Evolutionary conservation across 2,888 invertebrate species (phyloP), one percentile per base, ranked within the genome.

Genomic region (Lordiphosa fenestrarum): DNA sequence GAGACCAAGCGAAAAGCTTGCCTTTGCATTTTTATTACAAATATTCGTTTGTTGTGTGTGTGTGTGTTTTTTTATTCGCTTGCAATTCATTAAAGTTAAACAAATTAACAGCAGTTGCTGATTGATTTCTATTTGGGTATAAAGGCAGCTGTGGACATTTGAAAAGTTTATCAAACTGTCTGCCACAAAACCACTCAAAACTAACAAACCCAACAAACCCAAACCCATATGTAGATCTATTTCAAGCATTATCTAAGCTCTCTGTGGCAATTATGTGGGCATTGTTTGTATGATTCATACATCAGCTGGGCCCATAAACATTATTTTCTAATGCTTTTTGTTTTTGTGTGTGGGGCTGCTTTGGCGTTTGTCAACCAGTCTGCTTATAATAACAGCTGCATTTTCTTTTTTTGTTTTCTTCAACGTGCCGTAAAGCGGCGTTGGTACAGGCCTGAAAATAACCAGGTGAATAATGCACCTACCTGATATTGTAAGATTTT

Each of bases 251-350:
- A 64, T 64, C 63, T 46, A 50, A 64, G 50, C 60, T 61, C 60
- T 60, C 60, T 37, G 56, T 62, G 65, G 65, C 56, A 63, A 63
- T 63, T 63, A 63, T 64, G 63, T 56, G 65, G 56, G 63, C 56
- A 63, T 63, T 63, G 63, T 63, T 50, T 33, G 44, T 15, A 44
- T 44, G 44, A 44, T 44, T 44, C 44, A 44, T 44, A 30, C 44
- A 44, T 33, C 37, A 37, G 37, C 37, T 37, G 37, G 37, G 37
- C 37, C 37, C 68, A 71, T 73, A 73, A 73, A 73, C 73, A 71
- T 73, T 64, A 71, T 71, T 71, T 71, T 71, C 71, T 73, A 71
- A 70, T 73, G 54, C 66, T 56, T 33, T 41, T 41, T n/a, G 21
- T 33, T 33, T 44, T 33, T 30, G 30, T 30, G 30, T 30, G 30